Evolutionary conservation across 2,888 invertebrate species (phyloP), one percentile per base, ranked within the genome.

Genomic region (Meta bourneti): DNA sequence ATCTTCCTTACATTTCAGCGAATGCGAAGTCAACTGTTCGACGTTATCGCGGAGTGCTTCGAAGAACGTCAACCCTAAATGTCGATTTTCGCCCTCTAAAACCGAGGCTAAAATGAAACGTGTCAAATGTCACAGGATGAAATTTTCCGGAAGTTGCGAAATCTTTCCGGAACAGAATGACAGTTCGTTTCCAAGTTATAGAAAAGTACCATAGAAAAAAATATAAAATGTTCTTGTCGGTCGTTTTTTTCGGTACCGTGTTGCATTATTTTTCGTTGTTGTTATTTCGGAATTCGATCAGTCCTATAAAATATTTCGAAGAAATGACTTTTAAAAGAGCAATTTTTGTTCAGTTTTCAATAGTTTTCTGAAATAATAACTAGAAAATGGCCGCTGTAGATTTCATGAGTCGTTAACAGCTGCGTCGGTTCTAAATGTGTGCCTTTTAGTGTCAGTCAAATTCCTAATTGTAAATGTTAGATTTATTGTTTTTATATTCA

Each of bases 121-220:
- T 83, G 83, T 83, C 83, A 54, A 83, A 52, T 74, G 83, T 83
- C 83, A 83, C 13, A 20, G n/a, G 52, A 20, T 72, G 74, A 54
- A 52, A 83, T 72, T 83, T 54, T 74, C 19, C 72, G 74, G 54
- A 74, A 72, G 83, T 83, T 83, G 72, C 19, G 9, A 74, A 79
- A 83, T 52, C 20, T 71, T 72, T 52, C 54, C 20, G 54, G 74
- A 74, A 13, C 52, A 19, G 72, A 19, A 6, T 83, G 83, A 83
- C 83, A 83, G 83, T 54, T 83, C 72, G n/a, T n/a, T 74, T 16
- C 7, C 34, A 8, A 72, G 72, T 69, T n/a, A 7, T 61, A 13
- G 34, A 61, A 79, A 79, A 79, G 54, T 54, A 20, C 11, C 20
- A 20, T 51, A n/a, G 52, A 70, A 20, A 48, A 20, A 16, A 61